Conservation (phyloP, 2,113 vertebrate genomes). For the Lagopus leucura region DNA sequence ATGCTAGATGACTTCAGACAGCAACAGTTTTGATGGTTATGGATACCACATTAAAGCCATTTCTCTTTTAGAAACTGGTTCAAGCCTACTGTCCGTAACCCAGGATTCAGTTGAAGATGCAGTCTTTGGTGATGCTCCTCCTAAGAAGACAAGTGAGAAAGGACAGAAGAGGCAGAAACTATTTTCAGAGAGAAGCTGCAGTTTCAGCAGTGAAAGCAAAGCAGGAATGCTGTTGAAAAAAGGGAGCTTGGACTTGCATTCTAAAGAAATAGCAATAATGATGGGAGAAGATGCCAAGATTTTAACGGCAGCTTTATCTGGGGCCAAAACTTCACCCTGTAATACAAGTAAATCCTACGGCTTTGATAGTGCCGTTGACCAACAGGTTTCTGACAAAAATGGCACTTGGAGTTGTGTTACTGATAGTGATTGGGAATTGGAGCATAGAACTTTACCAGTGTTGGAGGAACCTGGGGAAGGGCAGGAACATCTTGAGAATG, state of each 20-base stretch:
- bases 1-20: neutral
- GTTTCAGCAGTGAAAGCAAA: conserved; percentile 92
- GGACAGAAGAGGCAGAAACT: conserved; percentile 86
- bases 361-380: conserved; percentile 74
- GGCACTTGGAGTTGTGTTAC: conserved; percentile 17
- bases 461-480: conserved; percentile 71
- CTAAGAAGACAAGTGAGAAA: conserved; percentile 74
- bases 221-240: conserved; percentile 92
- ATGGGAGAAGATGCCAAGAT: conserved; percentile 97
- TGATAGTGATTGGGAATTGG: conserved; percentile 70
- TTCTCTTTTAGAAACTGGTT: conserved; percentile 71
- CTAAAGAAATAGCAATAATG: conserved; percentile 88
- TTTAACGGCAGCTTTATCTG: conserved; percentile 86
- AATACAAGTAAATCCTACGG: conserved; percentile 34
- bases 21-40: neutral
- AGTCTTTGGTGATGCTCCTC: conserved; percentile 73
- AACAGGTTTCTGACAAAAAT: conserved; percentile 26
- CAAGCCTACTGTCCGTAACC: conserved; percentile 80
- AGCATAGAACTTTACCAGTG: conserved; percentile 54
- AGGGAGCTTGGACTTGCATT: conserved; percentile 84
- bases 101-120: conserved; percentile 78
- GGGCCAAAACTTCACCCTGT: conserved; percentile 71
- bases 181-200: conserved; percentile 92
- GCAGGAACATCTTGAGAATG: conserved; percentile 69
- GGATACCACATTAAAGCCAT: neutral